phyloP scores from a whole-genome alignment of 2,113 vertebrate genomes.

The Morone chrysops region DNA sequence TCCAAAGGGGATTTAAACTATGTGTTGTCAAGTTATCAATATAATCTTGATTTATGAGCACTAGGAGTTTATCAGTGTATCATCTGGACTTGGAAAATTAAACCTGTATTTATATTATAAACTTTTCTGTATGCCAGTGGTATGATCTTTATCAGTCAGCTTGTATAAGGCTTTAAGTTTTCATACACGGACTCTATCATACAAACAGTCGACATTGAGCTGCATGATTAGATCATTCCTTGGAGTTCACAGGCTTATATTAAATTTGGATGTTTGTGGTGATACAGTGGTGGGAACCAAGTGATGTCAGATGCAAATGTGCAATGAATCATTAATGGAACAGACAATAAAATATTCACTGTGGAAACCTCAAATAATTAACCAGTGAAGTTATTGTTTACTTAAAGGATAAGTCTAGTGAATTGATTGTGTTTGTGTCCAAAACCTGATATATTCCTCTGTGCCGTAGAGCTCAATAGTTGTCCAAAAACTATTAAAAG shows the following conservation, averaged over 20 bases:
- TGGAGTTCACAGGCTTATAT: slow-evolving; percentile 34
- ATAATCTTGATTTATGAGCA: slow-evolving; percentile 1
- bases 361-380: not conserved
- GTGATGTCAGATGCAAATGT: slow-evolving; percentile 27
- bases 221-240: not conserved
- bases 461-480: not conserved
- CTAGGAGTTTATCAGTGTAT: not conserved
- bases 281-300: not conserved
- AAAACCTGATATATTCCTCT: not conserved
- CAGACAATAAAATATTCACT: slow-evolving; percentile 2
- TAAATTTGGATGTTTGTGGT: slow-evolving; percentile 43
- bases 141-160: not conserved
- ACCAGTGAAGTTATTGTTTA: not conserved
- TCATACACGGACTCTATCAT: not conserved
- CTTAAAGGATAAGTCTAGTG: not conserved
- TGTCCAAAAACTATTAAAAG: no score
- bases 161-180: not conserved
- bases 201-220: not conserved
- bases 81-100: not conserved
- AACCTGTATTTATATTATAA: not conserved
- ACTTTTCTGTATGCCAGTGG: not conserved
- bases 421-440: not conserved
- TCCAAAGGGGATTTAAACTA: not conserved
- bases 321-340: slow-evolving; percentile 19
- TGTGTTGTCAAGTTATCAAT: not conserved